A percentile compares a stretch with the other conserved stretches of the same genome.
These are phyloP conservation scores for Glaucidium brasilianum DNA, from an alignment of 2,113 vertebrate species.

Conservation along the genomic window DNA sequence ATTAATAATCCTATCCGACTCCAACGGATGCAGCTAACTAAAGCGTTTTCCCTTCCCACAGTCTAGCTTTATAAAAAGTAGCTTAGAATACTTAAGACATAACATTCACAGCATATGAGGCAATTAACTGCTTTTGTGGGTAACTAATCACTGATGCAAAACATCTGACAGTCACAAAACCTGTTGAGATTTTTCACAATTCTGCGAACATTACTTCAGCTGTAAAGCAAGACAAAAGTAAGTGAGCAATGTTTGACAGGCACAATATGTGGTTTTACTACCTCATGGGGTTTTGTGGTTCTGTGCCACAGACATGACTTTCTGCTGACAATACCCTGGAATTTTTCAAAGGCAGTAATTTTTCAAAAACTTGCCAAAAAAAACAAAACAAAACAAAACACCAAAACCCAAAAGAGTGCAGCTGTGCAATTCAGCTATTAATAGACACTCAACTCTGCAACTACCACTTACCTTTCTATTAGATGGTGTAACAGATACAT, in stretches of 20 bases:
- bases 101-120: neutral
- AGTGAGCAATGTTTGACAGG: neutral
- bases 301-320: neutral
- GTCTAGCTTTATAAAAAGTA: neutral
- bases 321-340: neutral
- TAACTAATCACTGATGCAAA: neutral
- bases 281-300: neutral
- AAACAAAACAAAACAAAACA: too few relatives aligned
- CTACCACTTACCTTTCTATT: neutral
- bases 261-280: neutral
- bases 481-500: neutral
- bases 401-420: neutral
- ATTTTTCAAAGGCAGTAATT: slow-evolving; percentile 10
- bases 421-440: neutral
- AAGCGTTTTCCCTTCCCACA: neutral
- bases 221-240: neutral
- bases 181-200: neutral
- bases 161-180: neutral
- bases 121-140: neutral
- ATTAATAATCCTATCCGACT: neutral
- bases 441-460: neutral
- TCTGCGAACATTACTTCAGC: neutral
- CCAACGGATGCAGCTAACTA: neutral
- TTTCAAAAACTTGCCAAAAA: neutral
- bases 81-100: neutral